Evolutionary conservation across 2,113 vertebrate genomes (phyloP), one percentile per base, ranked within the genome.

Genomic region (Puntigrus tetrazona): DNA sequence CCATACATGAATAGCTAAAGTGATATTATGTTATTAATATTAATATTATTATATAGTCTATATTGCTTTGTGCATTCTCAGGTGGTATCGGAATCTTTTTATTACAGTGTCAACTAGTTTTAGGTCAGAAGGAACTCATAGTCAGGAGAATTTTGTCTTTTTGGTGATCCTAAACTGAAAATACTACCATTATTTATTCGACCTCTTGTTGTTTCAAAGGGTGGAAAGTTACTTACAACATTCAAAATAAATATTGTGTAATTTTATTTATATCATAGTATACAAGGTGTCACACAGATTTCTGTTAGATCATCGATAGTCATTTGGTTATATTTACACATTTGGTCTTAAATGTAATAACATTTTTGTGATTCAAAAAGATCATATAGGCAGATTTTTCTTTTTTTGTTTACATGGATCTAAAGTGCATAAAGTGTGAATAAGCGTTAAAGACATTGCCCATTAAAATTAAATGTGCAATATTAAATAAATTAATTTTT

Each of bases 401-500:
- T 52, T 13, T 2, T 50, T 34, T 31, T 4, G 11, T 16, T 34
- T 77, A 25, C 34, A 36, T 2, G 22, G 22, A 61, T 7, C 38
- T 63, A 63, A 61, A 78, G 36, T 78, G 55, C 13, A 27, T 29
- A 18, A 57, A 57, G 20, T 59, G 11, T 59, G 3, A 61, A 36
- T 76, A 55, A 52, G 47, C 16, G 43, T 22, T 5, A 43, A 18
- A n/a, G 9, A 63, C 8, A 43, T 29, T 25, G 16, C 14, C 55
- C 55, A 2, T 18, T 18, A 27, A 78, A 52, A 41, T 78, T 1
- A 41, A 78, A 78, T 9, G 34, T 38, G 11, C 43, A 78, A 57
- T 9, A 5, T 38, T 3, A 78, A 78, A 78, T 78, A 78, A 78
- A 61, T 27, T 47, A 63, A 27, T 61, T 41, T 36, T n/a, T 34